Base-by-base conservation (phyloP, 2,888 invertebrate genomes). In the Caenorhabditis afra region DNA sequence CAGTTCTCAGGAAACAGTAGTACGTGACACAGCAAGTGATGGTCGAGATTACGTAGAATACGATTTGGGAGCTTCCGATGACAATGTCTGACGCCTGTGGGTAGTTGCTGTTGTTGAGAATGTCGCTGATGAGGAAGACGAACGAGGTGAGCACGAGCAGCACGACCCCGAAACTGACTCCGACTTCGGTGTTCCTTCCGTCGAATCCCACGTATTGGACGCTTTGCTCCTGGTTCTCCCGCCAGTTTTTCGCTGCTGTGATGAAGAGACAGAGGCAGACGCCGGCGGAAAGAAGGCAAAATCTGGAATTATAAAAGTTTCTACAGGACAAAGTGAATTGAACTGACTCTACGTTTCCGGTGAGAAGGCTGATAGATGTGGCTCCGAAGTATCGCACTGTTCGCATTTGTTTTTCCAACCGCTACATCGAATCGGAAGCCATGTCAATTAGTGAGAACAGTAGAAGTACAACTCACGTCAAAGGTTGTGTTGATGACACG, bases 241-340 rank as follows among this genome's bases (percentile, higher is more conserved):
- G 8, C 1, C 44, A 7, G 1, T 37, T 49, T 16, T 29, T 45
- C 8, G 71, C 53, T 1, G 37, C n/a, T 3, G 71, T 53, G 35
- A 62, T 62, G 41, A 62, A 57, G 4, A 71, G 55, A 18, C 55
- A 29, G 8, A 71, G 47, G 3, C 35, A 44, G 11, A 62, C 49
- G 12, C 55, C 62, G n/a, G 39, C 61, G 37, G 62, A 45, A 8
- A 71, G 35, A 3, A 71, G 47, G n/a, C 71, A 62, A 29, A 71
- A 57, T 18, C 55, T 55, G 53, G 12, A 49, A 47, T 1, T 8
- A 18, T 16, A 8, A 14, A 16, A 8, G n/a, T 4, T 47, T 7
- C 29, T 3, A 16, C 1, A 23, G 3, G 23, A 10, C 50, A 22
- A 14, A 10, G 11, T 18, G 49, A 20, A 50, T 3, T 29, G 23